phyloP scores from a whole-genome alignment of 2,113 vertebrate species.

The Actenoides hombroni region DNA sequence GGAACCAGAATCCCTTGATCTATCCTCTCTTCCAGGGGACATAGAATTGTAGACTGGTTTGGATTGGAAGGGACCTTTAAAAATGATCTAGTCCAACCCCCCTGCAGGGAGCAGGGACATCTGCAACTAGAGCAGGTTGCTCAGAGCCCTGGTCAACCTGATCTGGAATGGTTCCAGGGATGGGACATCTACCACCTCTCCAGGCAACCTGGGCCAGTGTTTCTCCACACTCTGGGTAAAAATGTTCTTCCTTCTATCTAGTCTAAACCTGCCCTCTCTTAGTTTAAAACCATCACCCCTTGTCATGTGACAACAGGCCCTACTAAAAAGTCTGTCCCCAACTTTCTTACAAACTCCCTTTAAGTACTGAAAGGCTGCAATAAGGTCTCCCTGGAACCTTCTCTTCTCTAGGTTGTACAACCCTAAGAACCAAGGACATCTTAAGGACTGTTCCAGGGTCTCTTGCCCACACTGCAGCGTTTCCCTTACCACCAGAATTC shows the following conservation, averaged over 20 bases:
- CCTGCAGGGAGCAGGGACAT: background rate
- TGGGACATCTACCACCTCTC: background rate
- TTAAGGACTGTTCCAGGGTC: background rate
- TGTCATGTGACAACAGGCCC: background rate
- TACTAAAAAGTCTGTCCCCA: background rate
- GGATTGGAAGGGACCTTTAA: background rate
- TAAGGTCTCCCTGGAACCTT: background rate
- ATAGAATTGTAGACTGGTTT: rapidly evolving
- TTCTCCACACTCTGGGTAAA: rapidly evolving
- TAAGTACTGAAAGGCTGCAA: background rate
- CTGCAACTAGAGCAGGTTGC: rapidly evolving
- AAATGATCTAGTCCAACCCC: background rate
- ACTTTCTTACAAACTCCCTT: background rate
- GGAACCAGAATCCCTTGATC: background rate
- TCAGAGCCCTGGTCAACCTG: rapidly evolving
- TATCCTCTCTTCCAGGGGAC: background rate
- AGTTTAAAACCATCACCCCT: background rate
- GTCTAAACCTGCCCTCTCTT: background rate
- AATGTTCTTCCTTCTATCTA: background rate
- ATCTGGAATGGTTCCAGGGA: background rate
- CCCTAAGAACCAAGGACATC: background rate
- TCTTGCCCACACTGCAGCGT: background rate
- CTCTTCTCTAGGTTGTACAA: background rate
- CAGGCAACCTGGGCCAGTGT: background rate
- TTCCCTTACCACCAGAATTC: background rate